Evolutionary conservation across 2,113 vertebrate genomes (phyloP).

Genomic region (Laterallus jamaicensis): DNA sequence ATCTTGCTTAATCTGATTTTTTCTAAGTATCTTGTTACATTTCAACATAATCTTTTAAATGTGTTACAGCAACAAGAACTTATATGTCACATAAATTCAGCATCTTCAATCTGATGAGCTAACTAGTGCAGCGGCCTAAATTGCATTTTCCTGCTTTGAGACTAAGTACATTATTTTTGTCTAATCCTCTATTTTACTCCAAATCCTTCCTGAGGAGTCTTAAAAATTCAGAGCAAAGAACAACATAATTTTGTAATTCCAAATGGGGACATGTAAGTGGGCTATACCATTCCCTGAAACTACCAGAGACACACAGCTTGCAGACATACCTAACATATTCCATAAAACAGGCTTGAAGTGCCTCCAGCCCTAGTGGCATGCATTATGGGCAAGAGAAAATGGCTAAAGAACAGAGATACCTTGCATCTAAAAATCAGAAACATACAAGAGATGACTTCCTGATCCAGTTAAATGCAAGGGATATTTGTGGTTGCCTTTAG

Average conservation of each 20-base stretch:
- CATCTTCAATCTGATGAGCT: constrained; percentile 20
- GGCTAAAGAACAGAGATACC: not conserved
- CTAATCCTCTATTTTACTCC: constrained; percentile 43
- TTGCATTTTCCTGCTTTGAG: constrained; percentile 33
- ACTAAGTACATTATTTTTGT: constrained; percentile 43
- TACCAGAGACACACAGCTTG: not conserved
- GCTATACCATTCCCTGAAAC: not conserved
- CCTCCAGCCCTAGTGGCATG: not conserved
- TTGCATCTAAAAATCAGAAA: not conserved
- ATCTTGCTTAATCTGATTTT: constrained; percentile 11
- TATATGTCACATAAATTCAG: constrained; percentile 34
- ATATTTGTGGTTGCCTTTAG: not conserved
- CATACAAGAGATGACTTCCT: not conserved
- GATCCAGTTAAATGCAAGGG: not conserved
- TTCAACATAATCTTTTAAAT: constrained; percentile 44
- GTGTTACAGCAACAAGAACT: constrained; percentile 22
- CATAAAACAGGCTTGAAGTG: not conserved
- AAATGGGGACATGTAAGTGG: not conserved
- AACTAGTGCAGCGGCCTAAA: constrained; percentile 31
- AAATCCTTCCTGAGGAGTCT: constrained; percentile 19
- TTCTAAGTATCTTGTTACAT: not conserved
- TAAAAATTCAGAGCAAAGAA: constrained; percentile 2
- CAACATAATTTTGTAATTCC: not conserved
- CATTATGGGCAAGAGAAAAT: not conserved
- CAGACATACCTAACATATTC: not conserved